Base-by-base conservation (phyloP, 64 coral and sea anemone species). In the Stichodactyla helianthus region DNA sequence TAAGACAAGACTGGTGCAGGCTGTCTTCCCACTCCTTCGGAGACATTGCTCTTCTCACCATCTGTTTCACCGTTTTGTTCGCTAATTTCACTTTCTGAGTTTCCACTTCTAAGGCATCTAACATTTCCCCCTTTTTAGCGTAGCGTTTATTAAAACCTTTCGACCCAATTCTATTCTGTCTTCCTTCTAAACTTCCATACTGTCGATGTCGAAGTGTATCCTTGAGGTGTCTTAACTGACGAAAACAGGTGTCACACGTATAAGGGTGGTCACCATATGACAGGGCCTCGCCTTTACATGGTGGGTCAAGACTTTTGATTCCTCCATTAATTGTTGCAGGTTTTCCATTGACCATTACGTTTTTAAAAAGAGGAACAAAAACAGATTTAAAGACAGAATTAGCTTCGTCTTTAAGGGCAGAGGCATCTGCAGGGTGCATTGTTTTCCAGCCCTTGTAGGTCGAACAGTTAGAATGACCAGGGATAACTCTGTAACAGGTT, bases 101-200 rank as follows among this genome's bases (percentile, higher is more conserved):
- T 87, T 56, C 90, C 27, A 76, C 58, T 52, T 87, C 79, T 26
- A 87, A 56, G 16, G 79, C 91, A 6, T 78, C 52, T n/a, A 54
- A 4, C 16, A 88, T 26, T 20, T 92, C 86, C 56, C 86, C 91
- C 5, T 51, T 83, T 70, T 62, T 86, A 0, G 79, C 91, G 71
- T 92, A 92, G 0, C 91, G n/a, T 50, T 83, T 92, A 61, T 87
- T 92, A 17, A 92, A 92, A 17, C 90, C 85, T 22, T 18, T 57
- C 44, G 18, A 14, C 54, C 86, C 86, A 6, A 92, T 54, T 14
- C 79, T 60, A 53, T 80, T 87, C 50, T 54, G 77, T 26, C 2
- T 53, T 54, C 19, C 63, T 16, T 55, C 71, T 10, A 76, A 86
- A 28, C 57, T 83, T 12, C 90, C 85, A 35, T 7, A 22, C 52